Conservation (phyloP, 2,113 vertebrate genomes). For the Percopsis transmontana region DNA sequence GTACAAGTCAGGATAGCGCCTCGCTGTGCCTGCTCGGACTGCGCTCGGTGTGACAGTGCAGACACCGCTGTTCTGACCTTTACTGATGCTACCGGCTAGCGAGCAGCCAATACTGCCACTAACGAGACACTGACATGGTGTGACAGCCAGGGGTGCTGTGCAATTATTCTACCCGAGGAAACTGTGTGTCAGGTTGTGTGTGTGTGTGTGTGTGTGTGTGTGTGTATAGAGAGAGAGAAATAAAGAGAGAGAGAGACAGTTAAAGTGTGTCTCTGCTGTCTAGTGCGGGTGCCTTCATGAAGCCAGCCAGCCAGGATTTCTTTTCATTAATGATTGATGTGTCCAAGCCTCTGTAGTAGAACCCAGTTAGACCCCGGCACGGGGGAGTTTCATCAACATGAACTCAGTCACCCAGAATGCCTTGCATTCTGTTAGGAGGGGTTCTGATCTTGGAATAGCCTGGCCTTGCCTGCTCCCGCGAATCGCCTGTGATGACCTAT, state of each 20-base stretch:
- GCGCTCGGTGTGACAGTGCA: slow-evolving; percentile 54
- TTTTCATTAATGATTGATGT: slow-evolving; percentile 60
- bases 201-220: slow-evolving; percentile 3
- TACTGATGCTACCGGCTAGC: slow-evolving; percentile 56
- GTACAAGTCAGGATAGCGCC: slow-evolving; percentile 29
- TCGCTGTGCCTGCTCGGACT: slow-evolving; percentile 33
- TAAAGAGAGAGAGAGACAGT: too few species aligned
- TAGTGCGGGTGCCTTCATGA: slow-evolving; percentile 26
- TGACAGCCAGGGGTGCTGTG: slow-evolving; percentile 60
- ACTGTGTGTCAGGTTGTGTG: neutral
- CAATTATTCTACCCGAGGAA: slow-evolving; percentile 59
- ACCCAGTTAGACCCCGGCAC: slow-evolving; percentile 39
- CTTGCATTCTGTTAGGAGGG: slow-evolving; percentile 16
- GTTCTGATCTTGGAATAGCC: slow-evolving; percentile 49
- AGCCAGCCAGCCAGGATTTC: slow-evolving; percentile 19
- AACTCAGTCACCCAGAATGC: slow-evolving; percentile 51
- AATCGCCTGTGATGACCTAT: slow-evolving; percentile 46
- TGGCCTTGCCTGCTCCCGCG: slow-evolving; percentile 29
- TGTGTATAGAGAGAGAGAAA: neutral
- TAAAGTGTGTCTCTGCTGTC: slow-evolving; percentile 17
- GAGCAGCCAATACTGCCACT: slow-evolving; percentile 54
- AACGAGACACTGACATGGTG: slow-evolving; percentile 69
- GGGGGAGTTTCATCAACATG: slow-evolving; percentile 52
- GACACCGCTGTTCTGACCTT: slow-evolving; percentile 62
- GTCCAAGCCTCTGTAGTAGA: slow-evolving; percentile 46